Base-by-base conservation (phyloP, 1,140 invertebrate genomes). In the Archivesica marissinica region DNA sequence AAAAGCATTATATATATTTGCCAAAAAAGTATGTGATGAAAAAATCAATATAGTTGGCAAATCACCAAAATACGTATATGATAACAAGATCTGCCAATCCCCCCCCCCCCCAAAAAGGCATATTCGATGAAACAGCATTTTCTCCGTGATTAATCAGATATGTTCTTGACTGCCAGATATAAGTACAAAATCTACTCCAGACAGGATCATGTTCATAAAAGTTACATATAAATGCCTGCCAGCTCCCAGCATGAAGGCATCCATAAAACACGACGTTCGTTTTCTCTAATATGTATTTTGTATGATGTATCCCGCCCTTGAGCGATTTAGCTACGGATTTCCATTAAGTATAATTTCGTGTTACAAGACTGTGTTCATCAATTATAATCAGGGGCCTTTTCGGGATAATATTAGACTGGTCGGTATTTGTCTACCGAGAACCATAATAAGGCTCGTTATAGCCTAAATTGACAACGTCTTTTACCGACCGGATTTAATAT, bases 311-410 rank as follows among this genome's bases (percentile, higher is more conserved):
- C 56, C 79, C 33, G 30, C 64, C 41, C 59, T 28, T 33, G 39
- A 70, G 66, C 66, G 28, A 72, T 33, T 72, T 72, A 54, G 28
- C 80, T 61, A 44, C 25, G 47, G 80, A 30, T 66, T 61, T 75
- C 80, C 56, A 83, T 83, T 83, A 74, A 75, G 23, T 75, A 59
- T 44, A 61, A 75, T 61, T 50, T 64, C 80, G 64, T 56, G 50
- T 39, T 61, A 56, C 41, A 54, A 28, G 52, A 50, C 68, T 59
- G 47, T 75, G 70, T 61, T 83, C 80, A 83, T 83, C 68, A 83
- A 83, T 83, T 74, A 83, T 66, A 72, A 52, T 56, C 68, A 54
- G 80, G 13, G 7, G 30, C 64, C 80, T 83, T 75, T 70, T 38
- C 47, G 33, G 30, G 54, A 72, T 83, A 83, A 83, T 75, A 75